Conservation (phyloP, 2,888 invertebrate genomes). For the Drosophila birchii region DNA sequence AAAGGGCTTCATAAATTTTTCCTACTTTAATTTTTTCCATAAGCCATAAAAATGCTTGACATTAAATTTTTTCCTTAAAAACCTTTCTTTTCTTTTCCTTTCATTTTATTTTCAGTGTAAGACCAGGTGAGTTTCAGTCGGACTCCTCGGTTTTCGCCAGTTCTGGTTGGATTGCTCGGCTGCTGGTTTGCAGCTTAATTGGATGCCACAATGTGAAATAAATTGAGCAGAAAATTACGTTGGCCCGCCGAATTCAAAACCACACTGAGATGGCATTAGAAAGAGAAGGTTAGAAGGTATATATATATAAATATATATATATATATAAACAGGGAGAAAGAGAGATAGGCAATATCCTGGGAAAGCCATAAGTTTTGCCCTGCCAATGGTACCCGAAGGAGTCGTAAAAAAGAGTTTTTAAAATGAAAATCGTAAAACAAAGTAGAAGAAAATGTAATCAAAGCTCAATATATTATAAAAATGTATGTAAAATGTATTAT, state of each 20-base stretch:
- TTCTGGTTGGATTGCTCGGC: constrained; percentile 40
- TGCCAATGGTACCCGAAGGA: constrained; percentile 68
- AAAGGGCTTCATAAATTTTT: too few species aligned
- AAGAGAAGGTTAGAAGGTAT: not conserved
- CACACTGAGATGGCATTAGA: constrained; percentile 58
- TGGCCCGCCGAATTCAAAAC: constrained; percentile 74
- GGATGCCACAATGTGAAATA: constrained; percentile 85
- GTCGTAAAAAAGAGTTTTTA: constrained; percentile 58
- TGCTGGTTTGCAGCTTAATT: constrained; percentile 82
- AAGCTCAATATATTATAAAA: too few species aligned
- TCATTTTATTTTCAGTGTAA: not conserved
- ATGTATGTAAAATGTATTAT: too few species aligned
- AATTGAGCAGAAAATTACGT: constrained; percentile 85
- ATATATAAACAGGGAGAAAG: not conserved
- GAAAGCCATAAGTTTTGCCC: constrained; percentile 56
- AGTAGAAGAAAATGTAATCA: not conserved
- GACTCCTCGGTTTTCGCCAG: constrained; percentile 21
- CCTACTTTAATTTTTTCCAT: too few species aligned
- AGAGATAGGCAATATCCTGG: constrained; percentile 21
- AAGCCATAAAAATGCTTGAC: too few species aligned
- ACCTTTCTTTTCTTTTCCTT: too few species aligned
- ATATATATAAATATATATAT: not conserved
- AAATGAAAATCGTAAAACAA: not conserved
- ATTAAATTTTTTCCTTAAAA: too few species aligned
- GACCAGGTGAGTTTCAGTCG: constrained; percentile 38